These are phyloP conservation scores for Onchidella celtica DNA, from an alignment of 2,888 invertebrate species.

Conservation along the genomic window DNA sequence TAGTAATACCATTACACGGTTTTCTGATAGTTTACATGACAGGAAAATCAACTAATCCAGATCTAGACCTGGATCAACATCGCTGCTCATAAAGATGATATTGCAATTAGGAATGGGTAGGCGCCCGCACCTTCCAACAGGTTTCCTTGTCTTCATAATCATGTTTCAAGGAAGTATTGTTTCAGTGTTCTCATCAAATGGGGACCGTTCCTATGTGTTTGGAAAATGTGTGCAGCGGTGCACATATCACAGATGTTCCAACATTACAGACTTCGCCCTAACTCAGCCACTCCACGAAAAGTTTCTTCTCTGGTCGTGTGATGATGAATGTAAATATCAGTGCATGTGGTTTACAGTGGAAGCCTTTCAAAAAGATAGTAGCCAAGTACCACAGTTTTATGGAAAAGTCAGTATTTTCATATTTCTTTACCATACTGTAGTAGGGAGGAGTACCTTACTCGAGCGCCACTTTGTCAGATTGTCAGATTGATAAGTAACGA, in stretches of 20 bases:
- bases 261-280: constrained; percentile 35
- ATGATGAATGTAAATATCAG: constrained; percentile 91
- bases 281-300: constrained; percentile 64
- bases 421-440: too few species aligned
- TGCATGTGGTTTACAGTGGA: constrained; percentile 97
- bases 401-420: constrained; percentile 92
- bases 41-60: too few species aligned
- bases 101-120: too few species aligned
- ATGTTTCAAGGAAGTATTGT: background rate
- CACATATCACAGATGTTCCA: constrained; percentile 58
- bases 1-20: background rate
- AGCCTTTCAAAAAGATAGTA: constrained; percentile 86
- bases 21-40: background rate
- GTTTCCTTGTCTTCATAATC: background rate
- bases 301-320: constrained; percentile 87
- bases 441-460: too few species aligned
- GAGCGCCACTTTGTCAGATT: too few species aligned
- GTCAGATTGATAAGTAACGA: too few species aligned
- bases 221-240: constrained; percentile 67
- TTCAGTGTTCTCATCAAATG: constrained; percentile 58
- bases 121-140: background rate
- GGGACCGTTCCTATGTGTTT: constrained; percentile 70
- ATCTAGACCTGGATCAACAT: too few species aligned
- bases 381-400: constrained; percentile 93
- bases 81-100: too few species aligned